Conservation (phyloP, 2,888 invertebrate genomes). For the Anorthoa munda region DNA sequence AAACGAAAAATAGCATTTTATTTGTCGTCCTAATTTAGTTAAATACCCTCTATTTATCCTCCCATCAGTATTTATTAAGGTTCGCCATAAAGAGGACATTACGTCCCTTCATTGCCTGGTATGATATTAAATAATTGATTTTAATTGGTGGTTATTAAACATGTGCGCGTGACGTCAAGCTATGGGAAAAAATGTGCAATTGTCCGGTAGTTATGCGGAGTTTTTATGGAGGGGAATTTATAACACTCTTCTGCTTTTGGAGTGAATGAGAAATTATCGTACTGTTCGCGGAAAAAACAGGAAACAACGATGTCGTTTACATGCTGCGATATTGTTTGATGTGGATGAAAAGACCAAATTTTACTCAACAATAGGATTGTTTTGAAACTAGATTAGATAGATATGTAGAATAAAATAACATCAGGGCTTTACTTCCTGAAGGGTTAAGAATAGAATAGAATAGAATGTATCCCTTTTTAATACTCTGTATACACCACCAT, state of each 20-base stretch:
- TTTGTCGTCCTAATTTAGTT: conserved; percentile 37
- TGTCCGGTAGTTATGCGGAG: conserved; percentile 46
- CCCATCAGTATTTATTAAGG: conserved; percentile 58
- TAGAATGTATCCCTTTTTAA: too few relatives aligned
- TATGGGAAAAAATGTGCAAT: conserved; percentile 77
- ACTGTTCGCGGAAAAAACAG: background rate
- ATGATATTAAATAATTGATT: conserved; percentile 79
- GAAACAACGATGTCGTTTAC: background rate
- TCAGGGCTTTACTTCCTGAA: too few relatives aligned
- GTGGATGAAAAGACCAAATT: background rate
- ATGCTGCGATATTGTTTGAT: background rate
- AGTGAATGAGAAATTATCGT: background rate
- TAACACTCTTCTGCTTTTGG: background rate
- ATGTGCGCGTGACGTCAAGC: conserved; percentile 73
- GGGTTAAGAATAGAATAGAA: too few relatives aligned
- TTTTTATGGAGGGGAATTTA: conserved; percentile 9
- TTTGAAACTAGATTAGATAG: too few relatives aligned
- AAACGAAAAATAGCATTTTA: conserved; percentile 8
- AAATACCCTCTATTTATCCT: conserved; percentile 56
- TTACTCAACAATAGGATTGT: too few relatives aligned
- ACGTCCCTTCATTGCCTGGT: conserved; percentile 64
- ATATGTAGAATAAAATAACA: too few relatives aligned
- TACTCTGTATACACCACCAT: too few relatives aligned
- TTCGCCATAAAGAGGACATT: conserved; percentile 71
- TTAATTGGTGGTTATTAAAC: conserved; percentile 87